Evolutionary conservation across 2,888 invertebrate genomes (phyloP), one percentile per base, ranked within the genome.

Genomic region (Tipula vernalis): DNA sequence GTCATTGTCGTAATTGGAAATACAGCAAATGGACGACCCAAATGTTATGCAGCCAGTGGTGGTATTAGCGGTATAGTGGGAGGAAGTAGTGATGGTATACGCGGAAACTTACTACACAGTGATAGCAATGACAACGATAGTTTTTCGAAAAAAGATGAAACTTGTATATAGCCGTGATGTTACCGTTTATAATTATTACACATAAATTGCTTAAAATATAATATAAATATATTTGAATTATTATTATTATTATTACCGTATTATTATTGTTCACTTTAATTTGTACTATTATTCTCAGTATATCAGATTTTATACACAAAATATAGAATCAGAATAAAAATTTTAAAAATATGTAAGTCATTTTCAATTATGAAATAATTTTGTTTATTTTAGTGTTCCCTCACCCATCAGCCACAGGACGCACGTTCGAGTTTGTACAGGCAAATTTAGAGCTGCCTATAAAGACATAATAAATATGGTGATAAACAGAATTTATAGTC

Each of bases 1-100:
- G 90, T 91, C 86, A 90, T 91, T 44, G 91, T 91, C 36, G 90
- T 91, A 36, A 89, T 91, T 41, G 90, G 90, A 86, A 90, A 90
- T 88, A 89, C 89, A 86, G 88, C 89, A 86, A 90, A 89, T 88
- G 90, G 89, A 39, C 90, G 89, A 13, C 89, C 90, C 41, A 89
- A 90, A 87, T 89, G 86, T 86, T 87, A 42, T 83, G 28, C 86
- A 57, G 15, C 87, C n/a, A 18, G 71, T 85, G 84, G 84, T 39
- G 36, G 36, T 36, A 13, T 12, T 83, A 13, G 36, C 28, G 84
- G 13, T 84, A 28, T 44, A 5, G 51, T 15, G 15, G 51, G 51
- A 5, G 51, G 51, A 15, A 3, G 71, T 10, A 28, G 28, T 71
- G 28, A 71, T 71, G 71, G 71, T 2, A 71, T 71, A 71, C 71